Evolutionary conservation across 2,888 invertebrate species (phyloP), one percentile per base, ranked within the genome.

Genomic region (Caenorhabditis sp.): DNA sequence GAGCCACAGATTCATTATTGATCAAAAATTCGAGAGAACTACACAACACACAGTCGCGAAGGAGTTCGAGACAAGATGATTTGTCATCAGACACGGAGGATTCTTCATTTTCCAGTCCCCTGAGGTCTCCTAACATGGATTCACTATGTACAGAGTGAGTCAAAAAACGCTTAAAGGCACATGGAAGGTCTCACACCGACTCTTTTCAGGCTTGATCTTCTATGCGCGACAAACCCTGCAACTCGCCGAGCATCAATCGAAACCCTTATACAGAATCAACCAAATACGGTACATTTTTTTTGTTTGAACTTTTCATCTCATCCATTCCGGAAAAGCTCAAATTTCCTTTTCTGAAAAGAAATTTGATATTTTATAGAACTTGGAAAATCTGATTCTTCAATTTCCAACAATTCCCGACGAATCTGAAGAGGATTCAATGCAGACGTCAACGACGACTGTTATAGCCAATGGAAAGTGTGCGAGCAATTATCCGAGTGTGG

Each of bases 51-150:
- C 57, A 53, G 54, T 7, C 14, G 53, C 25, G 20, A 25, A 64
- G 67, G 23, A 56, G 54, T 21, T 65, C 65, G 10, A 69, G 63
- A 49, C 61, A 57, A 23, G 49, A 53, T 38, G 68, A 63, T 23
- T 56, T 67, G 36, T 76, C 77, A 8, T 80, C 80, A 1, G 82
- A 82, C 54, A 80, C 80, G 0, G 82, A 82, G 58, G 80, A 81
- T 36, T 81, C 81, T 0, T 80, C 78, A 21, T 75, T 72, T 36
- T 75, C 77, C 27, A 77, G 77, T 14, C 75, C 79, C 14, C 59
- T 77, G 23, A 60, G 77, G 17, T 75, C 72, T 7, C 77, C 80
- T 1, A 73, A 73, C 25, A 59, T 36, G 5, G 59, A 38, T 59
- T 25, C 50, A n/a, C 23, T 56, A 26, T 56, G 38, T 36, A 23